These are phyloP conservation scores for Xiphophorus birchmanni DNA, from an alignment of 2,797 vertebrate genomes.

Conservation along the genomic window DNA sequence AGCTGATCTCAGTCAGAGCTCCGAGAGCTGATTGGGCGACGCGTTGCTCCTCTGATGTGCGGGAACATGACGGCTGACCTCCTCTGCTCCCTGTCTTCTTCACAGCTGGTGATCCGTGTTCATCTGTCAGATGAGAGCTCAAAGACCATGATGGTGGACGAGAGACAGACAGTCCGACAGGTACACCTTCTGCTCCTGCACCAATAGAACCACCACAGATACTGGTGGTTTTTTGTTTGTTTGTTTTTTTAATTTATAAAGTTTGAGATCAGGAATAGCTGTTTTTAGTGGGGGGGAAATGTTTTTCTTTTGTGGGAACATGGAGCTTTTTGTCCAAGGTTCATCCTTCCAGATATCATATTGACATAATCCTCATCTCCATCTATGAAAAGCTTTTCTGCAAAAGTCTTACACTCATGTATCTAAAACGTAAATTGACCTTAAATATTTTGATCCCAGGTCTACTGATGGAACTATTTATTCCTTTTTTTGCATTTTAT, in stretches of 20 bases:
- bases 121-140: slow-evolving; percentile 98
- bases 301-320: neutral
- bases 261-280: neutral
- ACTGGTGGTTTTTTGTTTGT: neutral
- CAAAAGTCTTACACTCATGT: neutral
- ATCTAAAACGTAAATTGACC: no score
- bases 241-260: no score
- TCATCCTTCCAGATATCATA: neutral
- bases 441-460: no score
- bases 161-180: slow-evolving; percentile 97
- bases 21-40: neutral
- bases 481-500: no score
- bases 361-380: neutral
- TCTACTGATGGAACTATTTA: no score
- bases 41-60: neutral
- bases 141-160: slow-evolving; percentile 99
- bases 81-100: slow-evolving; percentile 29
- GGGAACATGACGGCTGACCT: neutral
- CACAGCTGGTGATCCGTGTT: slow-evolving; percentile 95
- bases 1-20: neutral
- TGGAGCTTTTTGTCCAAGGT: neutral
- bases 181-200: slow-evolving; percentile 23
- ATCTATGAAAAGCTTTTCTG: neutral
- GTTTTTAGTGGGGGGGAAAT: neutral
- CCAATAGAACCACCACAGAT: neutral